Base-by-base conservation (phyloP, 2,113 vertebrate genomes). In the Elachura formosa region DNA sequence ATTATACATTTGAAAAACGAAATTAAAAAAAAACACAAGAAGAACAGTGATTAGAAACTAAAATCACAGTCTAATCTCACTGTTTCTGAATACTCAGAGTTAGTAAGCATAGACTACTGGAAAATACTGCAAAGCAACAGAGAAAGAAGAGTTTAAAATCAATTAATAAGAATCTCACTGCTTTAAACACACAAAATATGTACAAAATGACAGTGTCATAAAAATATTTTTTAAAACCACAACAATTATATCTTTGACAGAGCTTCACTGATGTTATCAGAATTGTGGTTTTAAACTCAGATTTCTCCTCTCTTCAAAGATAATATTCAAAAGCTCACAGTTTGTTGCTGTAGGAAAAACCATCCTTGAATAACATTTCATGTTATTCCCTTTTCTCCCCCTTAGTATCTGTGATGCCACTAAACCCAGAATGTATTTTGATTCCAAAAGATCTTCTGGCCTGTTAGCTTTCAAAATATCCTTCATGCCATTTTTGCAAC, bases 401-500 rank as follows among this genome's bases (percentile, higher is more conserved):
- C 31, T 84, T 73, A 54, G 28, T 31, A 85, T 66, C 38, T 85
- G 66, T 63, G 89, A 89, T 71, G 67, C 63, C 18, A 21, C 72
- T 71, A 58, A 94, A 73, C 14, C 20, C 36, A 79, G 51, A 46
- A 82, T 38, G 22, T 12, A 61, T 66, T 89, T 89, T 55, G 89
- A 88, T 69, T 87, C 71, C 83, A 71, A 87, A 80, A 87, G 91
- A 96, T 87, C 74, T 89, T 94, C 71, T 87, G 71, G 63, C 74
- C 83, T 92, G 96, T 87, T 86, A 94, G 38, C 41, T 80, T 90
- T 12, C 81, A 55, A 87, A 96, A 69, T 89, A 96, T 71, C 71
- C 94, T 80, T 91, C 84, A 96, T 93, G 63, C 33, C 63, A 49
- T 83, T 97, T 94, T 62, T 91, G 87, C 56, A 89, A 91, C 91